These are phyloP conservation scores for Crenuchus spilurus DNA, from an alignment of 2,797 vertebrate genomes.

Conservation along the genomic window DNA sequence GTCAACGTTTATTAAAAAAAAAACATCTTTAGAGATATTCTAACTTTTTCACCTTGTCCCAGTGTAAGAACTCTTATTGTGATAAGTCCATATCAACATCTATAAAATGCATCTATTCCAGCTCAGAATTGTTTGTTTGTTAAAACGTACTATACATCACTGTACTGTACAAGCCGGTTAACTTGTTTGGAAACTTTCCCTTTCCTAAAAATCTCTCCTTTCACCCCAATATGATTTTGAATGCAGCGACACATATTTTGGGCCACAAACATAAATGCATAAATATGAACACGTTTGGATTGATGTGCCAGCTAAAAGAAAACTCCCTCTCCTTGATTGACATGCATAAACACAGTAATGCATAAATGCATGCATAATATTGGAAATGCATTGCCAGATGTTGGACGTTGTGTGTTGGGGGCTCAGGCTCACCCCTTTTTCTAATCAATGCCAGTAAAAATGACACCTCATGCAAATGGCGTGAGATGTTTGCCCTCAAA, in stretches of 20 bases:
- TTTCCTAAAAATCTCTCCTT: slow-evolving; percentile 32
- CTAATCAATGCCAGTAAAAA: slow-evolving; percentile 59
- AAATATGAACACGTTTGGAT: slow-evolving; percentile 51
- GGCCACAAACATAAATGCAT: slow-evolving; percentile 38
- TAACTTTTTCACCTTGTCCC: no score
- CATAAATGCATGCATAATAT: slow-evolving; percentile 69
- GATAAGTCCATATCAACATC: no score
- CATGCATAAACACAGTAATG: slow-evolving; percentile 64
- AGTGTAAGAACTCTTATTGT: no score
- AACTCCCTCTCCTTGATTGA: slow-evolving; percentile 40
- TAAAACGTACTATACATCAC: not conserved
- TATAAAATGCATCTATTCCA: no score
- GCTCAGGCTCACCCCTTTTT: slow-evolving; percentile 47
- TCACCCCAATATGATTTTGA: slow-evolving; percentile 27
- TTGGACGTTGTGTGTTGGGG: slow-evolving; percentile 52
- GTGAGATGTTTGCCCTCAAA: slow-evolving; percentile 62
- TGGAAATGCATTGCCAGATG: slow-evolving; percentile 53
- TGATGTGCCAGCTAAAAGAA: slow-evolving; percentile 48
- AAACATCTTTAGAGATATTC: no score
- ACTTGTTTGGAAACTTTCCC: slow-evolving; percentile 30
- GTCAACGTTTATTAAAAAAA: no score
- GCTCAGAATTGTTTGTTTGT: no score
- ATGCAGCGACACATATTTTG: slow-evolving; percentile 41
- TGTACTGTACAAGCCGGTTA: not conserved
- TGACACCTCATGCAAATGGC: slow-evolving; percentile 60